A percentile compares a stretch with the other conserved stretches of the same genome.
phyloP scores from a whole-genome alignment of 2,888 invertebrate species.

The Terebella lapidaria region DNA sequence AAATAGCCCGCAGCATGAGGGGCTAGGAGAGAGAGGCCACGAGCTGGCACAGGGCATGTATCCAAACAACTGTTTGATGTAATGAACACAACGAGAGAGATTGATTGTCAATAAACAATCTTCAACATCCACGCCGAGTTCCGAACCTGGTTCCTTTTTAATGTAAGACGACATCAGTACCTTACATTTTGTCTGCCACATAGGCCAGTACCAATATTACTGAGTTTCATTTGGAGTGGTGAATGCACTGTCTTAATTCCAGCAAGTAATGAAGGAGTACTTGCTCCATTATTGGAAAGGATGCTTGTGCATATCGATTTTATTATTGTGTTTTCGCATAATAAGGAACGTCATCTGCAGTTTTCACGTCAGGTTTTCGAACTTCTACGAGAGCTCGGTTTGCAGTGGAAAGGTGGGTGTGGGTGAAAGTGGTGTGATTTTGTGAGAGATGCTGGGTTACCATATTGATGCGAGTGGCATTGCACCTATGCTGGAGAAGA shows the following conservation, averaged over 20 bases:
- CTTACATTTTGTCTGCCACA: constrained; percentile 9
- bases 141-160: too few species aligned
- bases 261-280: neutral
- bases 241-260: neutral
- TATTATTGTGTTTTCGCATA: neutral
- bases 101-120: too few species aligned
- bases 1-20: too few species aligned
- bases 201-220: neutral
- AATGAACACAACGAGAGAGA: too few species aligned
- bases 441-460: neutral
- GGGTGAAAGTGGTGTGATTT: neutral
- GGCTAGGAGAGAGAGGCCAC: too few species aligned
- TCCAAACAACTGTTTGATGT: too few species aligned
- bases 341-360: neutral
- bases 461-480: neutral
- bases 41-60: too few species aligned
- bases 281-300: neutral
- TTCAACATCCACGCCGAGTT: too few species aligned
- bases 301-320: neutral
- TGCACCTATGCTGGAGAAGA: neutral
- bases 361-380: neutral
- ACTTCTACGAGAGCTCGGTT: neutral
- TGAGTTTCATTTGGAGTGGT: neutral
- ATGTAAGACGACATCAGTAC: too few species aligned
- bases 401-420: too few species aligned